Conservation (phyloP, 2,888 invertebrate genomes). For the Scaptodrosophila latifasciaeformis region DNA sequence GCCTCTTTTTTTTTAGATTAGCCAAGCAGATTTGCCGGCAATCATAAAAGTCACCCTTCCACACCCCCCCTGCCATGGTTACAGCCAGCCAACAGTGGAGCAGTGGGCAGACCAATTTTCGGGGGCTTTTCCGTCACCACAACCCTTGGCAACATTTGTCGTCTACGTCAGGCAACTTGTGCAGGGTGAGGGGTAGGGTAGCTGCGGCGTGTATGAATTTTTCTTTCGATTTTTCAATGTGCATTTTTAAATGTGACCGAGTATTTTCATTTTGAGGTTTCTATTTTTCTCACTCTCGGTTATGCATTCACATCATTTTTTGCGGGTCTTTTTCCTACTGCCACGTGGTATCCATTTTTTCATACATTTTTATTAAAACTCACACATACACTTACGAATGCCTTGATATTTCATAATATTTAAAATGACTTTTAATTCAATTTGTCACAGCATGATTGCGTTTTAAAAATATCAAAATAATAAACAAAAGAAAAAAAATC, state of each 20-base stretch:
- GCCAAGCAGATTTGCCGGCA: no score
- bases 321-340: not conserved
- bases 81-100: no score
- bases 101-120: no score
- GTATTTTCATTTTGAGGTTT: not conserved
- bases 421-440: not conserved
- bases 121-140: no score
- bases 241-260: not conserved
- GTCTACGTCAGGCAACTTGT: no score
- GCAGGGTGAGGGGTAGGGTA: no score
- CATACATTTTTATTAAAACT: not conserved
- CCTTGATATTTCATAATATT: no score
- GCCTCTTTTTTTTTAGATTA: no score
- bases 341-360: not conserved
- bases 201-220: not conserved
- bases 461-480: not conserved
- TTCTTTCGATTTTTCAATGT: slow-evolving; percentile 4
- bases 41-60: no score
- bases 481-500: not conserved
- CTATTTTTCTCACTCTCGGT: not conserved
- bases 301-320: not conserved
- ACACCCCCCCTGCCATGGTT: no score
- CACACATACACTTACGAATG: not conserved
- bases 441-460: not conserved
- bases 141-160: no score